phyloP scores from a whole-genome alignment of 53 echinoderm and acorn worm species.

The Apostichopus leukothele region DNA sequence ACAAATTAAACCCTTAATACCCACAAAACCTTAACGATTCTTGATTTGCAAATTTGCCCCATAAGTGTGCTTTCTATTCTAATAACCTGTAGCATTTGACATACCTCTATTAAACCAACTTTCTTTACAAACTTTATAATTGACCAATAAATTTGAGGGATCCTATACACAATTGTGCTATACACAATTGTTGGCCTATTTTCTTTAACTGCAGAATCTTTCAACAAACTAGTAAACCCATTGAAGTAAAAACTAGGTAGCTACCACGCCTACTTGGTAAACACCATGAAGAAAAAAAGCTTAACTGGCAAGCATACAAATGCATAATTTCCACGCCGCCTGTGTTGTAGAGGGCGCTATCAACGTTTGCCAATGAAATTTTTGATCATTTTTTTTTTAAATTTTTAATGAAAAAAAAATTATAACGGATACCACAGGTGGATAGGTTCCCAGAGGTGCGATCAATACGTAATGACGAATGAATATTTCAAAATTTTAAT shows the following conservation, averaged over 20 bases:
- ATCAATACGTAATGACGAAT: not conserved
- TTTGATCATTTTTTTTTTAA: not conserved
- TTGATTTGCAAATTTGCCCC: too few relatives aligned
- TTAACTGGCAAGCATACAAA: not conserved
- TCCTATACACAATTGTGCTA: too few relatives aligned
- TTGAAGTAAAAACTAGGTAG: not conserved
- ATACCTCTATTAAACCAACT: too few relatives aligned
- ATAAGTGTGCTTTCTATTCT: too few relatives aligned
- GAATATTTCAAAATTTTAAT: not conserved
- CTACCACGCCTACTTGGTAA: slow-evolving; percentile 1
- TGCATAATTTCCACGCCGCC: not conserved
- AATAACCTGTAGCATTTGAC: too few relatives aligned
- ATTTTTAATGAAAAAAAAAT: not conserved
- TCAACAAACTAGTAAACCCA: too few relatives aligned
- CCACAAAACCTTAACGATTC: too few relatives aligned
- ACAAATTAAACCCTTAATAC: too few relatives aligned
- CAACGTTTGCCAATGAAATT: not conserved
- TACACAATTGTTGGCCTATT: too few relatives aligned
- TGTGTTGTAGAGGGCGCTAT: not conserved
- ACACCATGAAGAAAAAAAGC: not conserved
- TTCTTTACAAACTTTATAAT: too few relatives aligned
- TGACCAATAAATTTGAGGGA: too few relatives aligned
- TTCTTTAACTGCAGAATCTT: too few relatives aligned
- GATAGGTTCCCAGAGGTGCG: not conserved
- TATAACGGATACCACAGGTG: not conserved